A percentile compares a stretch with the other conserved stretches of the same genome.
phyloP scores from a whole-genome alignment of 2,113 vertebrate species.

The Gavia stellata region DNA sequence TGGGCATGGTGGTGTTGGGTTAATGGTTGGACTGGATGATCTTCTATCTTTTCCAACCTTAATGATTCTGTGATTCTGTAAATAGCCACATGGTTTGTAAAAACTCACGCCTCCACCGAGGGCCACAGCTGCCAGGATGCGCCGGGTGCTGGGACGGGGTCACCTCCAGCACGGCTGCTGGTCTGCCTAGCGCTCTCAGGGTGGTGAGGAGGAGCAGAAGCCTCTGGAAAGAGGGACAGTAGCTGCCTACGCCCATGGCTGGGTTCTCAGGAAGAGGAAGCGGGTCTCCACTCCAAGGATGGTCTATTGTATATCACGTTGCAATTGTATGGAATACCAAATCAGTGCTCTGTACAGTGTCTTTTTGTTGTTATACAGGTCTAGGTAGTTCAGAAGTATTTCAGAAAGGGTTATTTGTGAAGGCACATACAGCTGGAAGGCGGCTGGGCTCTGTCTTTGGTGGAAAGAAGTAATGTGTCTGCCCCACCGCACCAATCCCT shows the following conservation, averaged over 20 bases:
- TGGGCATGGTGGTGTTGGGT: too few species aligned
- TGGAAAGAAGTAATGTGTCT: not conserved
- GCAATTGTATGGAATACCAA: not conserved
- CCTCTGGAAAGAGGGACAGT: not conserved
- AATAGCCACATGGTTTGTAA: not conserved
- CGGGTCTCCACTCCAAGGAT: not conserved
- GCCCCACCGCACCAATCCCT: not conserved
- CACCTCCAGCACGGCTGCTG: not conserved
- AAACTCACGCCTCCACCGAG: not conserved
- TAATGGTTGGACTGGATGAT: too few species aligned
- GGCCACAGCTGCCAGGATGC: not conserved
- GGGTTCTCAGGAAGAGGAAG: not conserved
- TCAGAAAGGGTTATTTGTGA: not conserved
- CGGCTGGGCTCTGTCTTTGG: not conserved
- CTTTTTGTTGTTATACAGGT: not conserved
- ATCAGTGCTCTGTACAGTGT: not conserved
- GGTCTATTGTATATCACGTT: not conserved
- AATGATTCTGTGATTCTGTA: too few species aligned
- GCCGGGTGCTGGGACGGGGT: rapidly evolving
- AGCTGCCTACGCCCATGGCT: not conserved
- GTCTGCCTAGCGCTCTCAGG: rapidly evolving
- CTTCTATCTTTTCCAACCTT: too few species aligned
- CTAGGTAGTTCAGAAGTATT: not conserved
- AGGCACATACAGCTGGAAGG: not conserved
- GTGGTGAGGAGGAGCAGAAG: not conserved